A percentile compares a stretch with the other conserved stretches of the same genome.
Evolutionary conservation across 2,797 vertebrate genomes (phyloP).

Genomic region (Girardinus metallicus): DNA sequence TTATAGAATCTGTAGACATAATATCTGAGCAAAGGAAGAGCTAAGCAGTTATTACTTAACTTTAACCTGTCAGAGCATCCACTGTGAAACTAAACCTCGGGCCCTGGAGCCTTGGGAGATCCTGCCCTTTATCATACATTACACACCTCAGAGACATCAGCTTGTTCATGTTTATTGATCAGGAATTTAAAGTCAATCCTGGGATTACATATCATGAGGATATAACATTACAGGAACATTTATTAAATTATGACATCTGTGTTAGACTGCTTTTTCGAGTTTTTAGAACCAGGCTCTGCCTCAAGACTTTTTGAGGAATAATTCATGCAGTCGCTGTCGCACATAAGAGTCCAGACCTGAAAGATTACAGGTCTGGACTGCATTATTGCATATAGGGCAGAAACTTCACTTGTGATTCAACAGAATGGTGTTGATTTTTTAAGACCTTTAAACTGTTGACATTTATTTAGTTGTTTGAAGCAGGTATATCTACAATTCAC

Average conservation of each 20-base stretch:
- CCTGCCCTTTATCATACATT: slow-evolving; percentile 32
- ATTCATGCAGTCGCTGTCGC: slow-evolving; percentile 24
- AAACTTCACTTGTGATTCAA: slow-evolving; percentile 40
- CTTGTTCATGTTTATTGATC: slow-evolving; percentile 46
- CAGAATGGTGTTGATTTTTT: slow-evolving; percentile 31
- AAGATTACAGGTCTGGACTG: slow-evolving; percentile 60
- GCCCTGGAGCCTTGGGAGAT: slow-evolving; percentile 33
- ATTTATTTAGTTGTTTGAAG: not conserved
- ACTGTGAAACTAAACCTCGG: slow-evolving; percentile 36
- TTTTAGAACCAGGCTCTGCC: slow-evolving; percentile 20
- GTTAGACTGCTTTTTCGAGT: slow-evolving; percentile 26
- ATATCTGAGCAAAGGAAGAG: slow-evolving; percentile 42
- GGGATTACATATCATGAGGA: slow-evolving; percentile 28
- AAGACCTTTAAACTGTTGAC: slow-evolving; percentile 15
- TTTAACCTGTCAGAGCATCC: slow-evolving; percentile 22
- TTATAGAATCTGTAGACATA: slow-evolving; percentile 46
- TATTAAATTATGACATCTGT: slow-evolving; percentile 37
- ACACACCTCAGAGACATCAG: slow-evolving; percentile 21
- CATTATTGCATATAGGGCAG: slow-evolving; percentile 52
- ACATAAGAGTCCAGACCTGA: slow-evolving; percentile 32
- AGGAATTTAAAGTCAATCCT: slow-evolving; percentile 33
- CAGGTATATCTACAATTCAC: not conserved
- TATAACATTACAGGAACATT: slow-evolving; percentile 22
- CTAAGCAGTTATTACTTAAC: slow-evolving; percentile 40
- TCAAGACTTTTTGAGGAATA: slow-evolving; percentile 20